Conservation (phyloP, 2,797 vertebrate species). For the Acomys russatus region DNA sequence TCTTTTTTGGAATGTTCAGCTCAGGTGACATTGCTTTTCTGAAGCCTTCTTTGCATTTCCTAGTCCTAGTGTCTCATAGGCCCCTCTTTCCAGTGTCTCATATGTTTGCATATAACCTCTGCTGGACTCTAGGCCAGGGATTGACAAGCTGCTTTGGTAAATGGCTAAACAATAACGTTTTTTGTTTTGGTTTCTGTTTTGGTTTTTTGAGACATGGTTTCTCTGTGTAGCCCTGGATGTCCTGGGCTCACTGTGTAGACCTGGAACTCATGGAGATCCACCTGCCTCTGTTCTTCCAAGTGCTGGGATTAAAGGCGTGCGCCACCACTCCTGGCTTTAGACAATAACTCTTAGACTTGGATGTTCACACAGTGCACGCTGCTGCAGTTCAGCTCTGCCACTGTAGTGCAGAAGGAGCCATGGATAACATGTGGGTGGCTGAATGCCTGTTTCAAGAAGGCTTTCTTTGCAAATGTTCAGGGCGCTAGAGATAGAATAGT, state of each 20-base stretch:
- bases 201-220: too few relatives aligned
- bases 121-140: neutral
- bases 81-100: neutral
- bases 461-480: neutral
- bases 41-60: conserved; percentile 4
- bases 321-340: too few relatives aligned
- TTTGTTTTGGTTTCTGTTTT: too few relatives aligned
- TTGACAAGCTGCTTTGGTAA: conserved; percentile 10
- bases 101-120: neutral
- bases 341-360: neutral
- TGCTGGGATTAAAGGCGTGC: too few relatives aligned
- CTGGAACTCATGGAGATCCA: too few relatives aligned
- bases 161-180: neutral
- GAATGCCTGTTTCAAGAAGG: neutral
- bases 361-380: neutral
- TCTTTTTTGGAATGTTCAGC: neutral
- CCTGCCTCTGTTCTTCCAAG: too few relatives aligned
- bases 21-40: neutral
- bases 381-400: neutral
- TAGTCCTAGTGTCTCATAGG: neutral
- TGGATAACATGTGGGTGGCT: neutral
- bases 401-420: neutral
- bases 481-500: neutral
- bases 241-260: too few relatives aligned
- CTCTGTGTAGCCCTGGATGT: too few relatives aligned